Evolutionary conservation across 2,113 vertebrate species (phyloP), one percentile per base, ranked within the genome.

Genomic region (Pteronura brasiliensis): DNA sequence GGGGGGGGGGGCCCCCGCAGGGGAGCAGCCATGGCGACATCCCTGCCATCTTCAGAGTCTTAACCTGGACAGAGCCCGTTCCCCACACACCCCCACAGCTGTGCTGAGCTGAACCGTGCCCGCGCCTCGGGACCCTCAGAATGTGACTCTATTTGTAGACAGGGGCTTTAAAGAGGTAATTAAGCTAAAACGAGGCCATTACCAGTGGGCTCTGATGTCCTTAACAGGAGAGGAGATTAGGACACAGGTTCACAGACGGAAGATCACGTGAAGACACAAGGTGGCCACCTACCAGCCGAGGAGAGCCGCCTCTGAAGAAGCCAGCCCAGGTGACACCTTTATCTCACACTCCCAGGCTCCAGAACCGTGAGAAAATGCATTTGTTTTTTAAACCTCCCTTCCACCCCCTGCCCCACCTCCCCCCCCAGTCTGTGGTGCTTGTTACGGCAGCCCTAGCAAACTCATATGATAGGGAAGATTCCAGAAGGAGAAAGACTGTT

Each of bases 71-170:
- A 91, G 82, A 83, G 65, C 29, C 14, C 0, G 15, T 0, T 29
- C 34, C 4, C 39, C 12, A 8, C 2, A 2, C 8, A 7, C 1
- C 36, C 21, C 8, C 13, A 2, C 0, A 9, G 92, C 39, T 4
- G 11, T 14, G 12, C 9, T 0, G 18, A 39, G 34, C 39, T 7
- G 72, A 29, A 44, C 2, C 0, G 11, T 7, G 15, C 13, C 29
- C 27, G 4, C 15, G 6, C 2, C 61, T 47, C 55, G 25, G 47
- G 14, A 29, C 7, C 1, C 49, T 79, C 44, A 71, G 23, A 57
- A 55, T 3, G 14, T 21, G 25, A 39, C 27, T 21, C 2, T 6
- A 42, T 39, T 23, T 31, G 52, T 44, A 67, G 69, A 39, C 0
- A 34, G 15, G 34, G 44, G 57, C 27, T 69, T 63, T 69, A 27